A percentile compares a stretch with the other conserved stretches of the same genome.
phyloP scores from a whole-genome alignment of 2,888 invertebrate genomes.

The Ectemnius cavifrons region DNA sequence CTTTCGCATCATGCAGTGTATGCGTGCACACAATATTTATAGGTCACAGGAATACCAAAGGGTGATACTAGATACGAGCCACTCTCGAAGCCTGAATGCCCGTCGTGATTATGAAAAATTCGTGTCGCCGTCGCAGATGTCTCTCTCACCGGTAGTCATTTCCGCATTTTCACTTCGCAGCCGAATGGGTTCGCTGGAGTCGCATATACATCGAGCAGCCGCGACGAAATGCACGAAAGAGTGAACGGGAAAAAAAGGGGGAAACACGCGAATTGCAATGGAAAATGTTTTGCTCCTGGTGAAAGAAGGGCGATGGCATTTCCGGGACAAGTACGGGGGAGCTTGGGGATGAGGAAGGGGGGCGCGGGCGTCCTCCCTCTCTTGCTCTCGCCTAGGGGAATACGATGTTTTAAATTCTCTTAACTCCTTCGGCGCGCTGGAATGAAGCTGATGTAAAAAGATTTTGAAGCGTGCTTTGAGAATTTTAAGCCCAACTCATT shows the following conservation, averaged over 20 bases:
- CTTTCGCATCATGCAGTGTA: no score
- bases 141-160: not conserved
- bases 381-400: conserved; percentile 2
- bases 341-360: not conserved
- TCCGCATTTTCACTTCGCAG: conserved; percentile 6
- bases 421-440: conserved; percentile 29
- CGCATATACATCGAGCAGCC: not conserved
- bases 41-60: no score
- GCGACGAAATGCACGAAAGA: not conserved
- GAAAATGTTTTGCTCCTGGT: conserved; percentile 17
- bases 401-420: conserved; percentile 42
- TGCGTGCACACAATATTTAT: no score
- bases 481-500: conserved; percentile 56
- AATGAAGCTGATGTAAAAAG: conserved; percentile 39
- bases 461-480: conserved; percentile 51
- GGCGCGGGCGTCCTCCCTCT: no score
- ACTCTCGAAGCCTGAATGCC: no score
- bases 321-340: conserved; percentile 29
- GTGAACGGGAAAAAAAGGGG: not conserved
- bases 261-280: not conserved
- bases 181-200: not conserved
- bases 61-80: no score
- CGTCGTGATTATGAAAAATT: no score
- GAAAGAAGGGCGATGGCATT: conserved; percentile 22
- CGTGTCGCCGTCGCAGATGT: not conserved